Percentiles rank a stretch among this genome's conserved stretches.
These are phyloP conservation scores for Passerculus sandwichensis DNA, from an alignment of 2,797 vertebrate genomes.

Conservation along the genomic window DNA sequence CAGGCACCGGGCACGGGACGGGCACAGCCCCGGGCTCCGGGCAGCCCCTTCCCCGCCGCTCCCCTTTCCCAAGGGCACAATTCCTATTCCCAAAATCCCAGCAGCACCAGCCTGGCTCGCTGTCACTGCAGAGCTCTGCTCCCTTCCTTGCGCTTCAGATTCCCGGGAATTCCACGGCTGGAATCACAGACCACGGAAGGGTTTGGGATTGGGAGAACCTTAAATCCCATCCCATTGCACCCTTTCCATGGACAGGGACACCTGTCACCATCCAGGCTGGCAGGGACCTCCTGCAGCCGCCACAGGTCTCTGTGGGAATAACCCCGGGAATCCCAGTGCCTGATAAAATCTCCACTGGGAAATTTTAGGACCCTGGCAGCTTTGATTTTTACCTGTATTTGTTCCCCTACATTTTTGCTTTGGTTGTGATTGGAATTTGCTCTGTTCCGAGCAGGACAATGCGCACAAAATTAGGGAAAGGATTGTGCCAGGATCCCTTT, in stretches of 20 bases:
- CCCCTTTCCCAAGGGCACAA: background rate
- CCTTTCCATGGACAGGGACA: background rate
- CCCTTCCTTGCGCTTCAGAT: rapidly evolving
- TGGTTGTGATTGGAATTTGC: background rate
- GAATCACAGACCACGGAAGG: rapidly evolving
- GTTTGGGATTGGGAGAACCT: background rate
- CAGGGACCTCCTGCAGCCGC: background rate
- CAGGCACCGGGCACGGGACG: too few species aligned
- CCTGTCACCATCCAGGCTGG: too few species aligned
- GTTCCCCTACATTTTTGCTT: background rate
- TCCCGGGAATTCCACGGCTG: background rate
- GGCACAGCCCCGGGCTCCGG: too few species aligned
- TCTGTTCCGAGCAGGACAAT: background rate
- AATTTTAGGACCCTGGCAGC: background rate
- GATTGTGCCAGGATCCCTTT: background rate
- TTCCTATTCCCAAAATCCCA: rapidly evolving
- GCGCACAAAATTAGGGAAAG: background rate
- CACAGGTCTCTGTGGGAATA: background rate
- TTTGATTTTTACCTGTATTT: background rate
- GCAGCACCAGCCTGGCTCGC: rapidly evolving
- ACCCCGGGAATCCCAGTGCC: background rate
- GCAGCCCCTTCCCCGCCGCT: rapidly evolving
- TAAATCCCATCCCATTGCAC: background rate
- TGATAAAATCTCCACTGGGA: background rate
- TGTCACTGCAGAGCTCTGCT: background rate